Evolutionary conservation across 92 coral and sea anemone species (phyloP), one percentile per base, ranked within the genome.

Genomic region (Epizoanthus illoricatus): DNA sequence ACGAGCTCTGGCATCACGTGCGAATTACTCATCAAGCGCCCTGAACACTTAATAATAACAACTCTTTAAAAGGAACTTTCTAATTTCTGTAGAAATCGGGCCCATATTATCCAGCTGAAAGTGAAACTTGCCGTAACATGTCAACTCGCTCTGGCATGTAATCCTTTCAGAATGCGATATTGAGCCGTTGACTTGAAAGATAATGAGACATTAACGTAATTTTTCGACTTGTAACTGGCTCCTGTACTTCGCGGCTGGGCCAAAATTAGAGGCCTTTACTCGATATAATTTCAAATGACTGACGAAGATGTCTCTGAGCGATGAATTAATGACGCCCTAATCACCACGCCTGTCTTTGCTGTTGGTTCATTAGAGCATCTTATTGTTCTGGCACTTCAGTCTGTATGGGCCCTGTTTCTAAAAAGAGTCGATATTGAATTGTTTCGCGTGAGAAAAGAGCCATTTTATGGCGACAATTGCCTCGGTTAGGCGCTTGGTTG

Each of bases 381-480:
- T 71, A 71, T 43, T 49, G 76, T 71, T 71, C 20, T n/a, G 4
- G 18, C 2, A 43, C 76, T 71, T 71, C 43, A 61, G 5, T 21
- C 18, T 36, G 57, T 75, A 75, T 75, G 3, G 80, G 69, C 80
- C 80, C 69, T 12, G 52, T 58, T 75, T 68, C 73, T 52, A 52
- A 33, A 68, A 68, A 36, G 49, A 43, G 28, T 3, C 16, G 80
- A 75, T 75, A 75, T 75, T 75, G 80, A 24, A 57, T 18, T 23
- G n/a, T 75, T 75, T 75, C 42, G 80, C 80, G 80, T 58, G 80
- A 75, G 65, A 75, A 75, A 75, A 23, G 68, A 73, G 56, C 52
- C 36, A 56, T 75, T 75, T 75, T 75, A 52, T 75, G 24, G 80
- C 80, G 76, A 72, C 80, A 74, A 74, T 74, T 40, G 47, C 54